A percentile compares a stretch with the other conserved stretches of the same genome.
These are phyloP conservation scores for Microplitis mediator DNA, from an alignment of 1,140 invertebrate species.

Conservation along the genomic window DNA sequence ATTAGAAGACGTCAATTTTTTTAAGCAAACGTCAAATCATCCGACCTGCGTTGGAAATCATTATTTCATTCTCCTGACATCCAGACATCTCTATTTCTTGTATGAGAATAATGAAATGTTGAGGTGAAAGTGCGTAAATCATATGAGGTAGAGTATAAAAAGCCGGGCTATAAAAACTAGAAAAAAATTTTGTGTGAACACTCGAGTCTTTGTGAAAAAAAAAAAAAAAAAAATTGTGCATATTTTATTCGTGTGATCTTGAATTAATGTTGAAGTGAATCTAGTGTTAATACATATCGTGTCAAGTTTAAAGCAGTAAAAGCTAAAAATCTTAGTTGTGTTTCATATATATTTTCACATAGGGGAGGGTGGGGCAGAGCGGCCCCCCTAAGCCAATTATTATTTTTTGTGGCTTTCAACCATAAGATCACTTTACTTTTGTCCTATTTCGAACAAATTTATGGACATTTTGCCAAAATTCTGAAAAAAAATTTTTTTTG, in stretches of 20 bases:
- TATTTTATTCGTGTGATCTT: conserved; percentile 38
- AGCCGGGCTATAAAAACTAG: conserved; percentile 8
- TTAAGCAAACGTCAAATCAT: background rate
- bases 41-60: background rate
- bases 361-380: too few relatives aligned
- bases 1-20: too few relatives aligned
- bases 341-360: conserved; percentile 40
- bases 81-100: background rate
- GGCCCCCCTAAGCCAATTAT: too few relatives aligned
- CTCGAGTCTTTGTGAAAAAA: background rate
- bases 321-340: conserved; percentile 18
- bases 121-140: conserved; percentile 41
- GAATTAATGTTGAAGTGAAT: conserved; percentile 25
- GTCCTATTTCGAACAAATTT: too few relatives aligned
- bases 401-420: too few relatives aligned
- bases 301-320: conserved; percentile 38
- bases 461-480: too few relatives aligned
- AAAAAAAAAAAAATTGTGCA: conserved; percentile 39
- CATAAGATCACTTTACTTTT: too few relatives aligned
- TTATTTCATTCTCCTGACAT: background rate
- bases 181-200: background rate
- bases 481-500: too few relatives aligned
- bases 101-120: conserved; percentile 13
- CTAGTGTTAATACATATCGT: conserved; percentile 38
- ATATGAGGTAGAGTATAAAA: conserved; percentile 33